These are phyloP conservation scores for Montipora cactus DNA, from an alignment of 64 coral and sea anemone genomes.

Conservation along the genomic window DNA sequence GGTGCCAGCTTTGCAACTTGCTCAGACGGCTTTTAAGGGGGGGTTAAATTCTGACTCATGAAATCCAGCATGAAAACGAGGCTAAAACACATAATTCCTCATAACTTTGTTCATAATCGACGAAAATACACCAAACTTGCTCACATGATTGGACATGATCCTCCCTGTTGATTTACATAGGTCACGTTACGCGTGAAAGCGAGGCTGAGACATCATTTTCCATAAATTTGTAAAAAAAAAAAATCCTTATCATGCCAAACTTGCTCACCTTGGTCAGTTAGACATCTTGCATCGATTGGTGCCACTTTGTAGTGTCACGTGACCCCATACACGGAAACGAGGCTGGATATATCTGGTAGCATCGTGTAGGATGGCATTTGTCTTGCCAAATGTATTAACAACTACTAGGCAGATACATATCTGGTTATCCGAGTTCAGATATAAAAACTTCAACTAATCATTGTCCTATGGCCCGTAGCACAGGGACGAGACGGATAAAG, in stretches of 20 bases:
- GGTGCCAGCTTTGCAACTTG: slow-evolving; percentile 73
- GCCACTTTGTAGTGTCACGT: slow-evolving; percentile 71
- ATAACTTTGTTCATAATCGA: slow-evolving; percentile 6
- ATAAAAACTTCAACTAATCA: slow-evolving; percentile 32
- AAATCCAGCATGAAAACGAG: slow-evolving; percentile 19
- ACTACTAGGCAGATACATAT: slow-evolving; percentile 78
- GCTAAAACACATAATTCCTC: slow-evolving; percentile 32
- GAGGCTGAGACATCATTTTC: too few relatives aligned
- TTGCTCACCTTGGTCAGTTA: slow-evolving; percentile 73
- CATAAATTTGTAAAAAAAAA: too few relatives aligned
- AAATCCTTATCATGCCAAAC: slow-evolving; percentile 64
- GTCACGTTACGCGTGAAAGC: too few relatives aligned
- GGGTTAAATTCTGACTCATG: slow-evolving; percentile 14
- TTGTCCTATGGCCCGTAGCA: slow-evolving; percentile 65
- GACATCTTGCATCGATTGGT: slow-evolving; percentile 65
- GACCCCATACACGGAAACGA: slow-evolving; percentile 64
- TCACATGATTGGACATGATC: too few relatives aligned
- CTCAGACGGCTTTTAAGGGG: slow-evolving; percentile 58
- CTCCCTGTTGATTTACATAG: too few relatives aligned
- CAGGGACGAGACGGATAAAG: slow-evolving; percentile 69
- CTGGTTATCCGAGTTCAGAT: slow-evolving; percentile 48
- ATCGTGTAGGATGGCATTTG: slow-evolving; percentile 71
- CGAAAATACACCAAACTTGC: too few relatives aligned
- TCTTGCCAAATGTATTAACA: slow-evolving; percentile 74
- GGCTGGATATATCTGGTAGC: slow-evolving; percentile 60